Base-by-base conservation (phyloP, 2,888 invertebrate genomes). In the Eumerus sabulonum region DNA sequence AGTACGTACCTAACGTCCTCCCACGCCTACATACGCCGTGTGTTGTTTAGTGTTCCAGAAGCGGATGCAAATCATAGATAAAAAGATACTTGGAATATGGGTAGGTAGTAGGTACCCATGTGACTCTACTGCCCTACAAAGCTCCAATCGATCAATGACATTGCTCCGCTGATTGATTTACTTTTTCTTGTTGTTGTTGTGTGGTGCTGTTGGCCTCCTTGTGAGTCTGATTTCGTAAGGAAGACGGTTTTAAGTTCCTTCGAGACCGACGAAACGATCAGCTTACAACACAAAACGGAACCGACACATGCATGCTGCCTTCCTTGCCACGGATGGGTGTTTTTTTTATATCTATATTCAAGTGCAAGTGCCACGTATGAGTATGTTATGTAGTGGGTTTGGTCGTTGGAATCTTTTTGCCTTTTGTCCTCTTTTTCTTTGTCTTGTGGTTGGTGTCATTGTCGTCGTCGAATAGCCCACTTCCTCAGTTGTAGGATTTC, bases 401-500 rank as follows among this genome's bases (percentile, higher is more conserved):
- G 3, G 27, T 27, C 27, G 27, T 27, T 27, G 3, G 27, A 27
- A 7, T 27, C 27, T 27, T 27, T 27, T 27, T 2, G 3, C 27
- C 7, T 27, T 27, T 19, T 42, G 45, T 50, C 44, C 48, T 7
- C 50, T 67, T 35, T 35, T 27, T n/a, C 3, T 40, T 40, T 11
- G 73, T 62, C 70, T 76, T 76, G 77, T 81, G 67, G 82, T 79
- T 67, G 76, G 67, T 71, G 62, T 38, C n/a, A 27, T 14, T 59
- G 70, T 63, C 63, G 62, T 36, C 9, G 50, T 36, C 66, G 72
- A 82, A 83, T 83, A 81, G 83, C 74, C 79, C 83, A 85, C 85
- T 85, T 85, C 85, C 85, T 85, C 83, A 86, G 84, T 86, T 86
- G 85, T 86, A 86, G 85, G 85, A 85, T 86, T 86, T 86, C 85